Conservation (phyloP, 64 coral and sea anemone species). For the Astreopora myriophthalma region DNA sequence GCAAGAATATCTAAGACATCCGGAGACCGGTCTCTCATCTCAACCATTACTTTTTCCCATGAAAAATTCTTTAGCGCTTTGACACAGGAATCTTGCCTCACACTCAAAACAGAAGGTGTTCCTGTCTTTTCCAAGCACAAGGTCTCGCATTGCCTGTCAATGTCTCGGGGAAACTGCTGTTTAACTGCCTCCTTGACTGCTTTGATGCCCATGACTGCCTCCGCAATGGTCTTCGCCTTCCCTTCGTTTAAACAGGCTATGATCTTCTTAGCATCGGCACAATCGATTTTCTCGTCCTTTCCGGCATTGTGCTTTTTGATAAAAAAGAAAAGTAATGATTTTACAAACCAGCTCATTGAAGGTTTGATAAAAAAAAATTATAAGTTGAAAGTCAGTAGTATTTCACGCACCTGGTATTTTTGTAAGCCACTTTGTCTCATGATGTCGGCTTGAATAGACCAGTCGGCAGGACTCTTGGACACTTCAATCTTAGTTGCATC, state of each 20-base stretch:
- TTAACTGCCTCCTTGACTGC: not conserved
- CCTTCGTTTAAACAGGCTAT: not conserved
- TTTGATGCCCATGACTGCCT: slow-evolving; percentile 1
- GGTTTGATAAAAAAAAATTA: not conserved
- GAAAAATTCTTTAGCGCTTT: not conserved
- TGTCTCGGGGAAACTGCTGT: not conserved
- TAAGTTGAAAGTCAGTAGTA: not conserved
- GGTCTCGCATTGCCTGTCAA: slow-evolving; percentile 2
- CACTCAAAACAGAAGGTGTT: not conserved
- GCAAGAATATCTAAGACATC: not conserved
- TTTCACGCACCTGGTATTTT: not conserved
- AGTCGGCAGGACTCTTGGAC: not conserved
- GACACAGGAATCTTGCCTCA: not conserved
- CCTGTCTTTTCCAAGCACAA: not conserved
- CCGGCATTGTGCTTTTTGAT: not conserved
- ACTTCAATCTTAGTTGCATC: not conserved
- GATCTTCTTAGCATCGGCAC: not conserved
- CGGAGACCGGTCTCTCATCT: slow-evolving; percentile 23
- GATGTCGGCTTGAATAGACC: not conserved
- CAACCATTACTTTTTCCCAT: slow-evolving; percentile 23
- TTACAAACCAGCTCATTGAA: not conserved
- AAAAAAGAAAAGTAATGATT: not conserved
- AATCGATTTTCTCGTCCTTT: not conserved
- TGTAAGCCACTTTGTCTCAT: too few species aligned
- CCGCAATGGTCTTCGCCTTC: not conserved